Evolutionary conservation across 2,888 invertebrate genomes (phyloP), one percentile per base, ranked within the genome.

Genomic region (Latrodectus elegans): DNA sequence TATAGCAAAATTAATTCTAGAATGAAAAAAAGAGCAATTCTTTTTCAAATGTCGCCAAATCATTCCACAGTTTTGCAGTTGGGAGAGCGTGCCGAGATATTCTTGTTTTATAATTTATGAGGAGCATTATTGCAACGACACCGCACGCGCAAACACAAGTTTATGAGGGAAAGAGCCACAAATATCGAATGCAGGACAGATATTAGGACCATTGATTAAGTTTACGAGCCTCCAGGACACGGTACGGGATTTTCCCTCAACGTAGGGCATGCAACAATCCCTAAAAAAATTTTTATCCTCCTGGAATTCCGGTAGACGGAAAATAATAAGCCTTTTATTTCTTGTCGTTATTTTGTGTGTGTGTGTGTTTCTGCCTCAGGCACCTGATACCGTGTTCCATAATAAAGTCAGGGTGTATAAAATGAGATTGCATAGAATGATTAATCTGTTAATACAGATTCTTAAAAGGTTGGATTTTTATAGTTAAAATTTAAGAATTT

Each of bases 141-240:
- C n/a, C 14, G n/a, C 60, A 12, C 60, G 11, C 73, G 52, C 17
- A 73, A 73, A 73, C 49, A 22, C n/a, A 73, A 52, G 52, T 73
- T 73, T 73, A 73, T 53, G 52, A 52, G n/a, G n/a, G n/a, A 12
- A n/a, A n/a, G 60, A 60, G 26, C 53, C 73, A 73, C 73, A 73
- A 73, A 73, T 73, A 52, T 73, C 53, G 52, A 52, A n/a, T 12
- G 26, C 22, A n/a, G 53, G 73, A 73, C 73, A 73, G 73, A 73
- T 73, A 73, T 73, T 73, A 73, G 73, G 17, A 51, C 72, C 73
- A 73, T 73, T 73, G 73, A 73, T 73, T 73, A 73, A 73, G 73
- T 73, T 73, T 73, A 73, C 52, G 73, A 73, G 17, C 17, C n/a
- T 52, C 52, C 15, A 26, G 38, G 49, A 26, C 71, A 71, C 71